Evolutionary conservation across 2,113 vertebrate genomes (phyloP).

Genomic region (Pomatostomus ruficeps): DNA sequence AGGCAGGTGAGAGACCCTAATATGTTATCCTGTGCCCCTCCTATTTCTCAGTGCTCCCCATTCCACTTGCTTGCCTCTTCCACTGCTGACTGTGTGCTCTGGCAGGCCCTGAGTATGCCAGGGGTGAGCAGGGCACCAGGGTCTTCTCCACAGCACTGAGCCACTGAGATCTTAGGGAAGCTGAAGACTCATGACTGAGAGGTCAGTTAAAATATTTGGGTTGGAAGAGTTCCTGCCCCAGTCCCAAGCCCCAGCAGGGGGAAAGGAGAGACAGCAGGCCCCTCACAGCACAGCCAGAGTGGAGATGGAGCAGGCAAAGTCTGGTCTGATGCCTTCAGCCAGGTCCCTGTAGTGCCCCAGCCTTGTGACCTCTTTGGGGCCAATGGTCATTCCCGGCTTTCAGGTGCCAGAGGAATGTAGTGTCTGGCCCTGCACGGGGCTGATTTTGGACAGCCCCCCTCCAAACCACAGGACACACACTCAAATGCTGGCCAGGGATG

Average conservation of each 20-base stretch:
- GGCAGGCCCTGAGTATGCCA: neutral
- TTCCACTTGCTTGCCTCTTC: neutral
- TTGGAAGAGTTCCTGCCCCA: neutral
- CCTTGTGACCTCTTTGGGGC: accelerated
- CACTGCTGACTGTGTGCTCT: neutral
- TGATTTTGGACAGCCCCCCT: neutral
- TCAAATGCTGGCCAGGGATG: neutral
- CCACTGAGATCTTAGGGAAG: neutral
- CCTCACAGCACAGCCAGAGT: neutral
- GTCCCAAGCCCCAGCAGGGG: neutral
- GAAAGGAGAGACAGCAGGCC: neutral
- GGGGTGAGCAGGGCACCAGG: neutral
- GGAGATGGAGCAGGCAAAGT: neutral
- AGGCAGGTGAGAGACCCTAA: neutral
- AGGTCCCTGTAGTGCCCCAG: accelerated
- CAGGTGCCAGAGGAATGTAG: neutral
- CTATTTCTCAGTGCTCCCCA: neutral
- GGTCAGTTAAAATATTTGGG: neutral
- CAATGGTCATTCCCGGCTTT: neutral
- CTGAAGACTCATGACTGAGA: accelerated
- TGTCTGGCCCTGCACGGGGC: accelerated
- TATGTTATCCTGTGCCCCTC: neutral
- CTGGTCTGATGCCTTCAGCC: neutral
- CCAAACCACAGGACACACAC: neutral
- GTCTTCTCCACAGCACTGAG: neutral